Evolutionary conservation across 2,888 invertebrate species (phyloP), one percentile per base, ranked within the genome.

Genomic region (Philereme vetulata): DNA sequence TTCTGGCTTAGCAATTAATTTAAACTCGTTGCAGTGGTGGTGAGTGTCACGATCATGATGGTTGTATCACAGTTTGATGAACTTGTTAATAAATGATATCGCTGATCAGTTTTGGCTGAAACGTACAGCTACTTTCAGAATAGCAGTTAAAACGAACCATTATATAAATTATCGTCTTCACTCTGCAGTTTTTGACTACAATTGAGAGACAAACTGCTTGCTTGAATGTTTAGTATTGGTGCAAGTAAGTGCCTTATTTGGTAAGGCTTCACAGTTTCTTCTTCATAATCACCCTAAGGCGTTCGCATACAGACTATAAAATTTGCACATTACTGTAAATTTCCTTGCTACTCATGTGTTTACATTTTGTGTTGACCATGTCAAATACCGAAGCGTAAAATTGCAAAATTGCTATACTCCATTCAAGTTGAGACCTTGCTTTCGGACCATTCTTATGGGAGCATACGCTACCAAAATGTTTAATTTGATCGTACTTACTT

Each of bases 1-100:
- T 90, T 90, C 87, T 81, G 84, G 85, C 81, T 75, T 78, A 78
- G 81, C 85, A 86, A 88, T 90, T 90, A 87, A 89, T 85, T 84
- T 78, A 75, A 70, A 70, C 72, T 61, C 49, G 79, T 74, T 71
- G 84, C 84, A 83, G 85, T 73, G 72, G 78, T 77, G 86, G 83
- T 84, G 21, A 72, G 70, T 78, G 85, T 84, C 85, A 74, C 75
- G 51, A 55, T 40, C 47, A 51, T 57, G 54, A 54, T 62, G 49
- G 75, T 76, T 76, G 67, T 75, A 83, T 86, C 78, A 81, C 77
- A 81, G 81, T 82, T 80, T 66, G 75, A 67, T 58, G 50, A 47
- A 47, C 50, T 58, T 53, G 45, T 45, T 57, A 65, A 67, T 60
- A 70, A 62, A 67, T 67, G 61, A 56, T 63, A 59, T 58, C 49